Evolutionary conservation across 2,797 vertebrate species (phyloP), one percentile per base, ranked within the genome.

Genomic region (Xerus rutilus): DNA sequence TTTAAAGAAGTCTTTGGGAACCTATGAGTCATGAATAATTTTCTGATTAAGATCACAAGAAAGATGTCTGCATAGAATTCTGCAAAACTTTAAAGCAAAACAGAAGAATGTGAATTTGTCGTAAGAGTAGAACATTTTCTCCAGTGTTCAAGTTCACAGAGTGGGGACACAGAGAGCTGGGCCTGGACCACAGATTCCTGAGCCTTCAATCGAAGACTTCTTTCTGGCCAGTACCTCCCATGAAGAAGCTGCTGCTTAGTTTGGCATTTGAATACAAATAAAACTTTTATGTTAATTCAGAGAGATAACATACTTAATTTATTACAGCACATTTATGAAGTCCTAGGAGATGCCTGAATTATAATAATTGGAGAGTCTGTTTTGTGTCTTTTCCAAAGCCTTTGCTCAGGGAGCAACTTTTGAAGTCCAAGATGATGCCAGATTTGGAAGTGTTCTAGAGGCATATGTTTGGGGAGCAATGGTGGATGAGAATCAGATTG

Each of bases 301-400:
- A 69, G 77, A 96, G 91, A 95, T 96, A 96, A 94, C 82, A 91
- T 95, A 73, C 78, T 92, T 95, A 94, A 94, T 94, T 96, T 97
- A 96, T 94, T 94, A 74, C 18, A 85, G 81, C 47, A 57, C 70
- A 64, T 91, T 95, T 96, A 96, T 93, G 78, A 95, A 83, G 64
- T 96, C 79, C 95, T 94, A 39, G 57, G 83, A 95, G 72, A 95
- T 95, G 89, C 49, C 69, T 73, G 73, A 89, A 86, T 95, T 94
- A 87, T 79, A 91, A 95, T 95, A 95, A 96, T 79, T 94, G 89
- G 86, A 43, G 28, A 94, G 84, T 96, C 96, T 96, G 91, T 89
- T 97, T 96, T 89, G 73, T 97, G 86, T 97, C 89, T 92, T 96
- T 94, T 86, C 94, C 86, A 93, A 82, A 96, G 91, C 17, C 20